Percentiles rank a stretch among this genome's conserved stretches.
phyloP scores from a whole-genome alignment of 2,797 vertebrate species.

The Hydrolagus colliei region DNA sequence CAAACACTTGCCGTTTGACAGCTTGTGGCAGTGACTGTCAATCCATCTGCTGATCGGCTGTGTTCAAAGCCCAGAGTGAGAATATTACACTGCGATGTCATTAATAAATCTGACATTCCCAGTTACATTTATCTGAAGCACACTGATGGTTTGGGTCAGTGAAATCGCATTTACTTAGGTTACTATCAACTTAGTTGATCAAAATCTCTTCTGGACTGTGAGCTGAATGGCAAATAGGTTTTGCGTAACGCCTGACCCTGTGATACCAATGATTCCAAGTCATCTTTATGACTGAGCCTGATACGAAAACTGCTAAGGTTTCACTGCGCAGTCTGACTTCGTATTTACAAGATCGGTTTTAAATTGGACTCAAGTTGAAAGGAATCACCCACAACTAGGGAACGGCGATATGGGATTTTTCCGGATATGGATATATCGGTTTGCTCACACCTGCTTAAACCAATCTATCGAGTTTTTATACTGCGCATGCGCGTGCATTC shows the following conservation, averaged over 20 bases:
- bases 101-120: slow-evolving; percentile 1
- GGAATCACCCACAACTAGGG: not conserved
- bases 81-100: not conserved
- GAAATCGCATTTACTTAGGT: not conserved
- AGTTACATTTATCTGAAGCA: not conserved
- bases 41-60: not conserved
- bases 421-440: no score
- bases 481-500: no score
- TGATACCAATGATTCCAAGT: not conserved
- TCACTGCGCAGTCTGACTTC: not conserved
- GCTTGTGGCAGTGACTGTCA: not conserved
- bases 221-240: not conserved
- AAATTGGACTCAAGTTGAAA: not conserved
- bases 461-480: no score
- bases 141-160: not conserved
- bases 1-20: not conserved
- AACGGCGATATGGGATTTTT: not conserved
- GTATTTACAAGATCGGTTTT: not conserved
- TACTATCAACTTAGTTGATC: not conserved
- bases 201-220: not conserved
- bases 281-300: not conserved
- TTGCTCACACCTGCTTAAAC: no score
- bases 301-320: not conserved
- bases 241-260: not conserved
- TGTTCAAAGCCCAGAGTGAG: not conserved